A percentile compares a stretch with the other conserved stretches of the same genome.
Conservation (phyloP, 2,113 vertebrate species). For the Notechis scutatus region DNA sequence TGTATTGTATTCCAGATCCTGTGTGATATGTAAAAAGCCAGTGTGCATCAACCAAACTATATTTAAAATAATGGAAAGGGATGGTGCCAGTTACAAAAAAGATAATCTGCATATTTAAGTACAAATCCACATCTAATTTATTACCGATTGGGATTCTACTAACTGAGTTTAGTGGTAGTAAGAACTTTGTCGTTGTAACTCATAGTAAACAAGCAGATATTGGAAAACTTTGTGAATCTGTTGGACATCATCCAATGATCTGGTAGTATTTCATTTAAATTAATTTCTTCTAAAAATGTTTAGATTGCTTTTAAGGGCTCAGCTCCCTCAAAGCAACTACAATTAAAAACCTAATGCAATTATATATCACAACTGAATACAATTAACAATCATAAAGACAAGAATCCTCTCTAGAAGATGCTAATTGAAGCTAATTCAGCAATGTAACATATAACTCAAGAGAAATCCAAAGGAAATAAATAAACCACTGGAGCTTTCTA, state of each 20-base stretch:
- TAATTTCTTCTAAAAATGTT: background rate
- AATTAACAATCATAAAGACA: background rate
- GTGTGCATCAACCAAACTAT: background rate
- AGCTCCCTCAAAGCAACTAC: background rate
- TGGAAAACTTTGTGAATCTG: background rate
- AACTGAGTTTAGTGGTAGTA: background rate
- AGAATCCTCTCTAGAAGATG: background rate
- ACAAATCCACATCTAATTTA: background rate
- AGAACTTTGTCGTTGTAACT: background rate
- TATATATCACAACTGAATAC: background rate
- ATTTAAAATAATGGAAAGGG: background rate
- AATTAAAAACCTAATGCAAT: background rate
- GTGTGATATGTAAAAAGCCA: background rate
- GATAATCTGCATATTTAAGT: background rate
- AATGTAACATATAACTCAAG: background rate
- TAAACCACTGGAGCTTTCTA: background rate
- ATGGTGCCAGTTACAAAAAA: background rate
- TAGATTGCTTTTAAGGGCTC: background rate
- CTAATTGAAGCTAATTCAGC: background rate
- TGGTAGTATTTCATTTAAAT: background rate
- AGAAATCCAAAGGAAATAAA: background rate
- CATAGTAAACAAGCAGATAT: background rate
- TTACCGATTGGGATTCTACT: background rate
- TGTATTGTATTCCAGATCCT: background rate
- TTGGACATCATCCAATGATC: background rate